Evolutionary conservation across 2,113 vertebrate species (phyloP).

Genomic region (Charina bottae): DNA sequence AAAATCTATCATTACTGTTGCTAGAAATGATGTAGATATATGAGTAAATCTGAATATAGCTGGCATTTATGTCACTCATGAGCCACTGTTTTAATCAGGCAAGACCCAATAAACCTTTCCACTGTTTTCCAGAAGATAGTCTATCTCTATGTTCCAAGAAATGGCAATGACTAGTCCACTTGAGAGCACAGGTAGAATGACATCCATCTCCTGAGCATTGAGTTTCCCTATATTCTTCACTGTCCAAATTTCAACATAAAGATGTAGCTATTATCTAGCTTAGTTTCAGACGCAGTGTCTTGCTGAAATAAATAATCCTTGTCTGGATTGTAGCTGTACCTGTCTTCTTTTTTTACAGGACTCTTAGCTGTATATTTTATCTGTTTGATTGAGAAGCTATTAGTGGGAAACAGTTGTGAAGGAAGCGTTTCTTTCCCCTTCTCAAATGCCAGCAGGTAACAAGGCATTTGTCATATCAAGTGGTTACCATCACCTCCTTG

Average conservation of each 20-base stretch:
- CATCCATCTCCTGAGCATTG: slow-evolving; percentile 13
- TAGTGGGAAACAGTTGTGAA: slow-evolving; percentile 43
- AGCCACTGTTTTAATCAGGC: not conserved
- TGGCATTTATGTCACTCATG: not conserved
- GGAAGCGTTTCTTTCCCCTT: slow-evolving; percentile 43
- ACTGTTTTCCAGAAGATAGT: slow-evolving; percentile 28
- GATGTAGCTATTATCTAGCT: slow-evolving; percentile 16
- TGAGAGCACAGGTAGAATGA: not conserved
- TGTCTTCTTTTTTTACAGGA: slow-evolving; percentile 48
- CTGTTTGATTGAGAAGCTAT: slow-evolving; percentile 48
- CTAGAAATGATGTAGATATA: slow-evolving; percentile 29
- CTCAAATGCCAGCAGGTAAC: slow-evolving; percentile 44
- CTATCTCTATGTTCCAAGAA: slow-evolving; percentile 24
- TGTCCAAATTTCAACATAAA: slow-evolving; percentile 35
- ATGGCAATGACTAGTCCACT: slow-evolving; percentile 16
- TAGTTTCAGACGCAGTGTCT: slow-evolving; percentile 18
- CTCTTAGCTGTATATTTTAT: slow-evolving; percentile 43
- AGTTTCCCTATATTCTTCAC: not conserved
- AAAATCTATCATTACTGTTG: not conserved
- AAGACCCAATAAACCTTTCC: slow-evolving; percentile 30
- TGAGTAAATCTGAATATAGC: slow-evolving; percentile 30
- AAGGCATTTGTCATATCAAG: slow-evolving; percentile 43
- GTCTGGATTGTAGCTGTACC: slow-evolving; percentile 15
- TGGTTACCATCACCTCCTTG: slow-evolving; percentile 36
- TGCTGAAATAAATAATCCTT: slow-evolving; percentile 19